phyloP scores from a whole-genome alignment of 2,113 vertebrate species.

The Eurystomus gularis region DNA sequence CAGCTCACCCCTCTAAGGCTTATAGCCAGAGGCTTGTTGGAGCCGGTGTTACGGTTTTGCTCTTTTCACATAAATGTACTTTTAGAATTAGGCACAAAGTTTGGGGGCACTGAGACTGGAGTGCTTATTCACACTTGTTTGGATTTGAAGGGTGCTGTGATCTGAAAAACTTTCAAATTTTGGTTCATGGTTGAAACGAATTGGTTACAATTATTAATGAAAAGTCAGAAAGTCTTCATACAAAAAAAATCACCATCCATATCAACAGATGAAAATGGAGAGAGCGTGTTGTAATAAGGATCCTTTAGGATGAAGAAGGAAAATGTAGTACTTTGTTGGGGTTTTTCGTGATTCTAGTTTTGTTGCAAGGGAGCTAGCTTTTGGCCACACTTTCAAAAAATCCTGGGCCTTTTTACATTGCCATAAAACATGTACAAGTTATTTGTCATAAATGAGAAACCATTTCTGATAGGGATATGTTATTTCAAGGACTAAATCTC shows the following conservation, averaged over 20 bases:
- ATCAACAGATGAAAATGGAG: not conserved
- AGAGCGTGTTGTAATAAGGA: not conserved
- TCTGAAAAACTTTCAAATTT: not conserved
- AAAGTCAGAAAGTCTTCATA: not conserved
- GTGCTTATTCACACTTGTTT: not conserved
- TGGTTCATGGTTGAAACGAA: not conserved
- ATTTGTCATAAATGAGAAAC: not conserved
- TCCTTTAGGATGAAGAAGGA: not conserved
- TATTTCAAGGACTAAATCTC: not conserved
- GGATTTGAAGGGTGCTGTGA: not conserved
- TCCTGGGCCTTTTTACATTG: not conserved
- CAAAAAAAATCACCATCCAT: not conserved
- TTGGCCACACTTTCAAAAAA: not conserved
- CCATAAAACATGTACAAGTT: not conserved
- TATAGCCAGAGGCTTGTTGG: constrained; percentile 12
- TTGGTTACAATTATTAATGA: not conserved
- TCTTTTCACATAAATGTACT: not conserved
- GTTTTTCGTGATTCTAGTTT: not conserved
- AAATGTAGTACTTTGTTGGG: not conserved
- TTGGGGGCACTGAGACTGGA: not conserved
- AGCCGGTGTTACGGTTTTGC: not conserved
- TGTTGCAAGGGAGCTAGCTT: not conserved
- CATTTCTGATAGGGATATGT: not conserved
- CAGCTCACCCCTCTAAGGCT: constrained; percentile 13
- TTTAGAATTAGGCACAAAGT: constrained; percentile 9